Base-by-base conservation (phyloP, 2,888 invertebrate species). In the Aromia moschata region DNA sequence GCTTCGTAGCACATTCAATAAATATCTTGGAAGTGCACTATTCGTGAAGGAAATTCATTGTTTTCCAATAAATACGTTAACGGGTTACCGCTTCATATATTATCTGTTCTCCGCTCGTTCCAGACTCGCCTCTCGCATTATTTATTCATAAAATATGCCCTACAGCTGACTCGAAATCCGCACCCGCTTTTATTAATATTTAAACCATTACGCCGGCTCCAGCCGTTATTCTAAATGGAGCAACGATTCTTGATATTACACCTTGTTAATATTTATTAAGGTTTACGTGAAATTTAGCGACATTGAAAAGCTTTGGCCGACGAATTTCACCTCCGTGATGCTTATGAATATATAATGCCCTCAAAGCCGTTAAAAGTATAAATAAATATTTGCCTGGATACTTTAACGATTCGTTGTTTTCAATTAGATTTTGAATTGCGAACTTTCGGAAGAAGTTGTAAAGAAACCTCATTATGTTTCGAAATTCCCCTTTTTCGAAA, bases 261-360 rank as follows among this genome's bases (percentile, higher is more conserved):
- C 62, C 62, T 63, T 63, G 64, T 64, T 66, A 64, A 64, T 66
- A 66, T 68, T 65, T 64, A 64, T 64, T 53, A 64, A 58, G 57
- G 51, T 59, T 61, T 62, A 63, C 61, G 63, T 62, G 49, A 49
- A 49, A 49, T 49, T 49, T 49, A 49, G 38, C 38, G 63, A 60
- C 58, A 62, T 55, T 55, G 53, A 64, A 64, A 63, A 40, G 46
- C 60, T 53, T 56, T 53, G 41, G 51, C 45, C 49, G 53, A 56
- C 56, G 53, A 51, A 56, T 60, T 60, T 56, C 47, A 36, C 36
- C 46, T 37, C 37, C 46, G 36, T 30, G 20, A 44, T 20, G 37
- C 47, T 58, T 53, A 54, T 47, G 49, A 59, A 55, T 59, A 20
- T 31, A 43, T 47, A 56, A 55, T 46, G 46, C 49, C 25, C 25